Base-by-base conservation (phyloP, 64 coral and sea anemone genomes). In the Exaiptasia diaphana region DNA sequence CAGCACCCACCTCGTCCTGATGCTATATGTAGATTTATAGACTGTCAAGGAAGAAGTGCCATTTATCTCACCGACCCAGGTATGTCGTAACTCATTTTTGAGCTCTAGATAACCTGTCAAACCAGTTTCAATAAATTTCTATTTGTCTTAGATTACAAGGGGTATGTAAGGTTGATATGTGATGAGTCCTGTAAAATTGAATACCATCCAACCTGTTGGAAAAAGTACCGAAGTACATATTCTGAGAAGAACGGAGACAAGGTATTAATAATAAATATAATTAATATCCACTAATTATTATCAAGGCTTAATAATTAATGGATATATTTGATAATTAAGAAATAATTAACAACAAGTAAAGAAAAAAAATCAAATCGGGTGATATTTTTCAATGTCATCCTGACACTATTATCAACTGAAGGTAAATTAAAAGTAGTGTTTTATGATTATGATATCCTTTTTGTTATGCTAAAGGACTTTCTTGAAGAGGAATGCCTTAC, bases 201-300 rank as follows among this genome's bases (percentile, higher is more conserved):
- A 14, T 94, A 87, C 52, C 91, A 94, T 61, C 91, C 85, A 31
- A 69, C 31, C 56, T 94, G 91, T 37, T 94, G 91, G 91, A 89
- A 94, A 60, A 94, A 94, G 27, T 83, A 73, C n/a, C 89, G 89
- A 43, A 53, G 53, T 35, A 41, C 21, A 17, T 76, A 78, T 73
- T 78, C 83, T n/a, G 86, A 83, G 58, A 89, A 89, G 21, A 78
- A 77, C 23, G 91, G 73, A 43, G 91, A 94, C 85, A 94, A 89
- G 91, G 91, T 89, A 83, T 32, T 20, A 32, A 5, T 50, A 18
- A 43, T 41, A 5, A 27, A 52, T 52, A n/a, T 52, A 52, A 52
- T n/a, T 52, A n/a, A n/a, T n/a, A n/a, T n/a, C n/a, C n/a, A 27
- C 26, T 18, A 28, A 44, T 46, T 38, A 21, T 25, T 8, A 10